Percentiles rank a stretch among this genome's conserved stretches.
These are phyloP conservation scores for Eulemur macaco DNA, from an alignment of 2,113 vertebrate species.

Conservation along the genomic window DNA sequence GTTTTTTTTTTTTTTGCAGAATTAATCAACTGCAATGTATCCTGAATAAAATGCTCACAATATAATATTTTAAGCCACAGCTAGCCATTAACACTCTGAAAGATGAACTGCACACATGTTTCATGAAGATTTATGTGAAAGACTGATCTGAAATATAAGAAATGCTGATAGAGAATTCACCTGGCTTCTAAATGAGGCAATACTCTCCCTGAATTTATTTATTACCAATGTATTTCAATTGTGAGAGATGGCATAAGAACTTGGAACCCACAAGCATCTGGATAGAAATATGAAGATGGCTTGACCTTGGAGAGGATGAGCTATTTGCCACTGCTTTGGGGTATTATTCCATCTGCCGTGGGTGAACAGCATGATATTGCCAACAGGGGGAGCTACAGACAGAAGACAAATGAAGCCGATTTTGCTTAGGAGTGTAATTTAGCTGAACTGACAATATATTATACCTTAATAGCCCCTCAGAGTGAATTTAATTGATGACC, in stretches of 20 bases:
- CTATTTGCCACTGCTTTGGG: conserved; percentile 2
- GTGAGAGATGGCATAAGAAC: conserved; percentile 30
- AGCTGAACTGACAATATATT: conserved; percentile 70
- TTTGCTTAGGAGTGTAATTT: conserved; percentile 63
- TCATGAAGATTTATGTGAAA: conserved; percentile 67
- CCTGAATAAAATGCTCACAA: conserved; percentile 59
- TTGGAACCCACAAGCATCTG: conserved; percentile 25
- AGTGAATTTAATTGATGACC: conserved; percentile 75
- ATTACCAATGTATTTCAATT: conserved; percentile 64
- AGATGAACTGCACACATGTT: conserved; percentile 58
- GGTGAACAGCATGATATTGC: conserved; percentile 60
- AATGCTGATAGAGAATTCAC: conserved; percentile 58
- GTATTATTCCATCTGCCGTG: conserved; percentile 33
- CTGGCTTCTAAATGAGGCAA: conserved; percentile 62
- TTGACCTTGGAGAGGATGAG: conserved; percentile 67
- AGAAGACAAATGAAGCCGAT: conserved; percentile 64
- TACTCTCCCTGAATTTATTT: conserved; percentile 51
- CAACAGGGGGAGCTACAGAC: conserved; percentile 75
- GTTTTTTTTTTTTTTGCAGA: conserved; percentile 29
- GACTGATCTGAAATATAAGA: conserved; percentile 61
- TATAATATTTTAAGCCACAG: conserved; percentile 65
- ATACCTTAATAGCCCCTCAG: conserved; percentile 70
- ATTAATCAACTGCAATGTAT: conserved; percentile 57
- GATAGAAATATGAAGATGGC: conserved; percentile 60
- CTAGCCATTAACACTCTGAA: conserved; percentile 58